Conservation (phyloP, 2,888 invertebrate genomes). For the Anoncus sp. region DNA sequence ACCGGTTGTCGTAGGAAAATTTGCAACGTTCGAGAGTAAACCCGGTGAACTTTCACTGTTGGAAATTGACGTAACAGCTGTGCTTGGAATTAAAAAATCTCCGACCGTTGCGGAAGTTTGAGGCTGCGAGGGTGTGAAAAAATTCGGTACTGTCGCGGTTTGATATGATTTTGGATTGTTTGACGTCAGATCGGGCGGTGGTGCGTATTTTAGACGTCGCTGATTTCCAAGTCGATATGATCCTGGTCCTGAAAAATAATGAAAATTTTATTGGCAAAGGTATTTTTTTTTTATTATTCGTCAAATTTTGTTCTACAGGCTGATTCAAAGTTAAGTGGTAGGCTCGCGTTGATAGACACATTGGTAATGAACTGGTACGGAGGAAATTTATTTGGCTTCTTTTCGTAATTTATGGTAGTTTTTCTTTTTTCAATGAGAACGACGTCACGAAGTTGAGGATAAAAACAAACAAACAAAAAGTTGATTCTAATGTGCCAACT, state of each 20-base stretch:
- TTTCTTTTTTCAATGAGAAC: too few relatives aligned
- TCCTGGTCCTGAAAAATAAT: slow-evolving; percentile 69
- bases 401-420: too few relatives aligned
- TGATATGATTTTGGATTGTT: slow-evolving; percentile 65
- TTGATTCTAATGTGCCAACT: too few relatives aligned
- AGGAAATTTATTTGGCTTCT: too few relatives aligned
- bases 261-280: too few relatives aligned
- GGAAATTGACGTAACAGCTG: slow-evolving; percentile 6
- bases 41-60: slow-evolving; percentile 34
- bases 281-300: too few relatives aligned
- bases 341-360: too few relatives aligned
- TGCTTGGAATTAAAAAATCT: slow-evolving; percentile 56
- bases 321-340: too few relatives aligned
- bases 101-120: slow-evolving; percentile 14
- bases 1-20: slow-evolving; percentile 9
- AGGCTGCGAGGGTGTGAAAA: slow-evolving; percentile 33
- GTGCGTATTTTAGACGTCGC: slow-evolving; percentile 90
- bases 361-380: too few relatives aligned
- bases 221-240: slow-evolving; percentile 88
- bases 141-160: slow-evolving; percentile 9
- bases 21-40: slow-evolving; percentile 18
- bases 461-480: too few relatives aligned
- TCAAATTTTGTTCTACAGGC: too few relatives aligned
- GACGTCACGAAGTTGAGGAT: too few relatives aligned
- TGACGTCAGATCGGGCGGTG: slow-evolving; percentile 88